Conservation (phyloP, 2,113 vertebrate genomes). For the Apaloderma vittatum region DNA sequence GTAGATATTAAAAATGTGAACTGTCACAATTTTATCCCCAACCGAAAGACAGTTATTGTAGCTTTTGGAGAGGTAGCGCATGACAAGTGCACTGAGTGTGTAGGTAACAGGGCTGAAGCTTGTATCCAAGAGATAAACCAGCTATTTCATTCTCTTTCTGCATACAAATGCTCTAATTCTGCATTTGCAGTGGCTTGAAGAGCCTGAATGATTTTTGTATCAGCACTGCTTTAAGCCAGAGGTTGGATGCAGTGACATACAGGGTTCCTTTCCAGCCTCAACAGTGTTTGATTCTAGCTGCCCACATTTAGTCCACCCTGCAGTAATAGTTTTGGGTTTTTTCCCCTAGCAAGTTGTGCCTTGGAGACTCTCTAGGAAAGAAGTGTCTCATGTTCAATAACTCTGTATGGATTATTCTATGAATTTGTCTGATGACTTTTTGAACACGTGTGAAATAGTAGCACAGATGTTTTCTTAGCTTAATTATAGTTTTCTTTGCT, state of each 20-base stretch:
- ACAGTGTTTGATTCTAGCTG: neutral
- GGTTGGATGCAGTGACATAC: neutral
- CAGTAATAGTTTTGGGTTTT: neutral
- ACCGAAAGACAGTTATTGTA: neutral
- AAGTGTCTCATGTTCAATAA: neutral
- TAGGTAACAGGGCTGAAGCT: neutral
- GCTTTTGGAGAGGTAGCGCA: neutral
- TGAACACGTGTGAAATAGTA: neutral
- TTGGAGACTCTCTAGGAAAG: neutral
- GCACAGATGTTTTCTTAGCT: neutral
- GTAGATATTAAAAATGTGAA: neutral
- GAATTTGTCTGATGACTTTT: neutral
- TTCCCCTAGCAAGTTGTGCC: neutral
- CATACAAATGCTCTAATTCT: neutral
- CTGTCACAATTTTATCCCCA: neutral
- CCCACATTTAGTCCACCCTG: neutral
- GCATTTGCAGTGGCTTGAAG: neutral
- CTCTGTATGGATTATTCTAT: neutral
- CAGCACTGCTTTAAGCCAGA: neutral
- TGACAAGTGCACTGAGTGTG: neutral
- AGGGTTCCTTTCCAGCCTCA: neutral
- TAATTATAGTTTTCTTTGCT: neutral
- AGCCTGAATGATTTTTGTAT: neutral
- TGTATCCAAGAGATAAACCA: neutral
- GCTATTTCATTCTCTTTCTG: neutral